Evolutionary conservation across 1,140 invertebrate genomes (phyloP), one percentile per base, ranked within the genome.

Genomic region (Dendrolimus kikuchii): DNA sequence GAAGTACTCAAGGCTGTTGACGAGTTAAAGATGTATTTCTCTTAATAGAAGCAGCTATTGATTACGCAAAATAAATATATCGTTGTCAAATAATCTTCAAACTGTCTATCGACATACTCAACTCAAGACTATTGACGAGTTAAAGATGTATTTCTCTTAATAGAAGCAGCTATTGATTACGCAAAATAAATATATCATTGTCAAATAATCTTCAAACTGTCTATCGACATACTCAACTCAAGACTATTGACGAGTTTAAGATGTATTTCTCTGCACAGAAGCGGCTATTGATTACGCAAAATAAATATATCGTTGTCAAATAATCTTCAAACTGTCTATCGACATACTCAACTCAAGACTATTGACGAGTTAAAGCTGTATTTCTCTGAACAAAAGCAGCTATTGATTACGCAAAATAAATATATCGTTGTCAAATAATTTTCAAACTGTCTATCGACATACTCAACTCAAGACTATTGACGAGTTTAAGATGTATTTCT

Each of bases 81-180:
- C 42, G 42, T 23, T 23, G 23, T 23, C 23, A 23, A 23, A 23
- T 23, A 23, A 23, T 3, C 23, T 23, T 23, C 23, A 23, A 23
- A 5, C 48, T 55, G 55, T 6, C 10, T 6, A 47, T 38, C 37
- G 45, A 57, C 51, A 58, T 42, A n/a, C n/a, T n/a, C n/a, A n/a
- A n/a, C n/a, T n/a, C n/a, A n/a, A n/a, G n/a, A n/a, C n/a, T n/a
- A n/a, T n/a, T n/a, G 23, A 23, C 23, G 23, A 23, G 23, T 23
- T 23, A 23, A 23, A 23, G 23, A 23, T 23, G 23, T 23, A 23
- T 23, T 23, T 23, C 23, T 23, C 23, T 1, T 3, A 23, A 23
- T 2, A 23, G 3, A 2, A 23, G 3, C 23, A 23, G 23, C 23
- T 23, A 23, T 23, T 43, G 42, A n/a, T 43, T 43, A 43, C 42